These are phyloP conservation scores for Iguana delicatissima DNA, from an alignment of 2,797 vertebrate genomes.

Conservation along the genomic window DNA sequence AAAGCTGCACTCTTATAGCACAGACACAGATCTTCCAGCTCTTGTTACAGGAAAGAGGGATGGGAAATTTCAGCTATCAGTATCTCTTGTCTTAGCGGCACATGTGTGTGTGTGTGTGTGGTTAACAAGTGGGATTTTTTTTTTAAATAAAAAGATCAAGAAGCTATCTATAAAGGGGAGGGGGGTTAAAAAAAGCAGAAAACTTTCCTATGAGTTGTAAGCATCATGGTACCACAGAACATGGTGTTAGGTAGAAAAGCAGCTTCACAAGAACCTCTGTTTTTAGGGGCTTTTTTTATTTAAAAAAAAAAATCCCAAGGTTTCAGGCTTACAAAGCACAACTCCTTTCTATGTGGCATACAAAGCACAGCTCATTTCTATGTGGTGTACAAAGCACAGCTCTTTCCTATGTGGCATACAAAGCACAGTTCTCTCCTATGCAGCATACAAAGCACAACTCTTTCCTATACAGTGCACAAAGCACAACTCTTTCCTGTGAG, in stretches of 20 bases:
- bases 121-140: no score
- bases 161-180: background rate
- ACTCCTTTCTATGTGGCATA: no score
- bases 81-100: background rate
- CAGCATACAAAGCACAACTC: no score
- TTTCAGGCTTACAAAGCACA: background rate
- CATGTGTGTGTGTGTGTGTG: background rate
- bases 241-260: background rate
- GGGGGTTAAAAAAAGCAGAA: background rate
- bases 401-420: no score
- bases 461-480: no score
- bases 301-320: no score
- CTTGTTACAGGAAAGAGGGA: no score
- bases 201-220: background rate
- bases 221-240: background rate
- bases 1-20: background rate
- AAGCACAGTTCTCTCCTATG: no score
- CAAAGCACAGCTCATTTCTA: no score
- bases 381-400: no score
- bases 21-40: no score
- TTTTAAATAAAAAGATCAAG: background rate
- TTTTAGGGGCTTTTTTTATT: background rate
- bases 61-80: background rate
- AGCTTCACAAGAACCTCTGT: background rate
- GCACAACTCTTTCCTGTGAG: no score